Evolutionary conservation across 2,797 vertebrate species (phyloP).

Genomic region (Agapornis canus): DNA sequence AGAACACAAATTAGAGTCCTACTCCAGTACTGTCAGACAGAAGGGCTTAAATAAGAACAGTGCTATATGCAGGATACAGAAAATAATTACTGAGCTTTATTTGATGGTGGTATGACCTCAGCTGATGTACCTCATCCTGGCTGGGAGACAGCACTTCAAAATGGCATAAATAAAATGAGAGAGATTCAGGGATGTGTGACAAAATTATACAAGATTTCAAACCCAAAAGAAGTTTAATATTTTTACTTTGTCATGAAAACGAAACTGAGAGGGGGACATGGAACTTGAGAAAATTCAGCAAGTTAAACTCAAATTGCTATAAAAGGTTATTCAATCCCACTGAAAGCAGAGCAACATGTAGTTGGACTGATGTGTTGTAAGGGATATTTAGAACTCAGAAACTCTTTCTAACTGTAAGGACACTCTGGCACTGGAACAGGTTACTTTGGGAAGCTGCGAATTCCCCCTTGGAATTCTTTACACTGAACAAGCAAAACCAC

Average conservation of each 20-base stretch:
- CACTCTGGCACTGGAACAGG: not conserved
- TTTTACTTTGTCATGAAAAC: not conserved
- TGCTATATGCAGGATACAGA: not conserved
- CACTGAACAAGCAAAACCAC: not conserved
- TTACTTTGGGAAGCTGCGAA: not conserved
- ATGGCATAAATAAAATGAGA: not conserved
- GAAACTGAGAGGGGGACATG: not conserved
- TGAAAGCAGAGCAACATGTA: not conserved
- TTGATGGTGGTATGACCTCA: not conserved
- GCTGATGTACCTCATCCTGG: not conserved
- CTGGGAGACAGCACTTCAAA: not conserved
- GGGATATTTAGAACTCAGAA: not conserved
- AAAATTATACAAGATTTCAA: not conserved
- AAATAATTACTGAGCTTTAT: slow-evolving; percentile 19
- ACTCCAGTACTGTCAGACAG: not conserved
- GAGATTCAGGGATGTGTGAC: not conserved
- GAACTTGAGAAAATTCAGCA: not conserved
- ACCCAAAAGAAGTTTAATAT: not conserved
- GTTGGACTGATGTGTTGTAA: not conserved
- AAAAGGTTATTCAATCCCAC: not conserved
- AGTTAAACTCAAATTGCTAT: not conserved
- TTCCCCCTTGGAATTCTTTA: not conserved
- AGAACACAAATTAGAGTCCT: slow-evolving; percentile 6
- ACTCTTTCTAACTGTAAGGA: not conserved
- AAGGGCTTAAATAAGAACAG: not conserved